These are phyloP conservation scores for Orgyia antiqua DNA, from an alignment of 2,888 invertebrate genomes.

Conservation along the genomic window DNA sequence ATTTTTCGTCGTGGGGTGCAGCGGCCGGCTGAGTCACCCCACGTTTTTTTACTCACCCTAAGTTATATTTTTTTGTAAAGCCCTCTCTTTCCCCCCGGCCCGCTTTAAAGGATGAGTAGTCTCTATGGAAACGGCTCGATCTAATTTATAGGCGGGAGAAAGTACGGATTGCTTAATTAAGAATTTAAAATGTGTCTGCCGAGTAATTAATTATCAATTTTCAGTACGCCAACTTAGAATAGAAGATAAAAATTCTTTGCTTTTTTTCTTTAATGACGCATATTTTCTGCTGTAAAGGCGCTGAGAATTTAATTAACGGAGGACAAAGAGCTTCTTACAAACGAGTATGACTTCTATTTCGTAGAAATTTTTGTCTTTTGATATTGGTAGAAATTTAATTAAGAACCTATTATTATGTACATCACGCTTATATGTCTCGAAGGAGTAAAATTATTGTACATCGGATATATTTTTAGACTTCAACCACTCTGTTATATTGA, in stretches of 20 bases:
- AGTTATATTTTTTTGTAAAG: slow-evolving; percentile 76
- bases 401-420: too few species aligned
- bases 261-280: slow-evolving; percentile 37
- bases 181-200: slow-evolving; percentile 75
- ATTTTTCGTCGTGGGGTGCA: slow-evolving; percentile 78
- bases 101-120: slow-evolving; percentile 79
- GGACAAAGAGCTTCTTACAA: slow-evolving; percentile 30
- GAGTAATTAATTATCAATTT: slow-evolving; percentile 74
- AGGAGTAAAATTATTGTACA: too few species aligned
- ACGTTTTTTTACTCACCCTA: slow-evolving; percentile 79
- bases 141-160: slow-evolving; percentile 78
- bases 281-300: slow-evolving; percentile 35
- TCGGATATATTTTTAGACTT: too few species aligned
- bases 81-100: slow-evolving; percentile 56
- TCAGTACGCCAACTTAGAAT: slow-evolving; percentile 46
- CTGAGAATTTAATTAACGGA: slow-evolving; percentile 57
- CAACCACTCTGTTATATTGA: too few species aligned
- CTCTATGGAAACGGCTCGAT: slow-evolving; percentile 79
- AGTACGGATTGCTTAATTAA: slow-evolving; percentile 78
- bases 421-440: too few species aligned
- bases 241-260: slow-evolving; percentile 42
- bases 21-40: slow-evolving; percentile 79
- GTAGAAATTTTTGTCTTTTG: slow-evolving; percentile 14
- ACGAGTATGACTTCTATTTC: slow-evolving; percentile 21
- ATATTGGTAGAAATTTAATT: slow-evolving; percentile 11